These are phyloP conservation scores for Piprites chloris DNA, from an alignment of 2,113 vertebrate species.

Conservation along the genomic window DNA sequence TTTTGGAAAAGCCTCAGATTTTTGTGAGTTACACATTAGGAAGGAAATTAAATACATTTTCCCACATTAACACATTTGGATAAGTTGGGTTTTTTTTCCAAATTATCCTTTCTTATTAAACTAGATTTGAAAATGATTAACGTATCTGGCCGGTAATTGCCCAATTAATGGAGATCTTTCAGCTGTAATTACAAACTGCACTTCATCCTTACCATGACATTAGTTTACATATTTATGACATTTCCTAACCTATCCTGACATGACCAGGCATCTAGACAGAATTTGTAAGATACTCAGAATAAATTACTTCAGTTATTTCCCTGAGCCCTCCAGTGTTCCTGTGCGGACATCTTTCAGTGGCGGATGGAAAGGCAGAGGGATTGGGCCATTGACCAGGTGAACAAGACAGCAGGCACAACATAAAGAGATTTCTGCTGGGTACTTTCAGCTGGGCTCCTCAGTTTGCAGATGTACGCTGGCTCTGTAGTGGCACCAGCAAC, in stretches of 20 bases:
- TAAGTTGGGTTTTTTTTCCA: neutral
- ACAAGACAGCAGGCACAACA: neutral
- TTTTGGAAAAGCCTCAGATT: neutral
- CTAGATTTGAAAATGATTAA: neutral
- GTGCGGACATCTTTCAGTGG: neutral
- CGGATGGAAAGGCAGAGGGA: neutral
- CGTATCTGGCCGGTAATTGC: neutral
- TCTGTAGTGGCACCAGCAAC: rapidly evolving
- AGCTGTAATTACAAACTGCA: neutral
- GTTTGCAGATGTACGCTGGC: neutral
- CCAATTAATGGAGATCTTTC: neutral
- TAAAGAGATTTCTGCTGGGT: neutral
- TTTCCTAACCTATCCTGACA: neutral
- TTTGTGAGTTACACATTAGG: neutral
- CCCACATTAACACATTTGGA: neutral
- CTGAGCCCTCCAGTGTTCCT: neutral
- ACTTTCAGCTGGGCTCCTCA: rapidly evolving
- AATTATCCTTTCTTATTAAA: neutral
- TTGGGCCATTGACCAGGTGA: neutral
- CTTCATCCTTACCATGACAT: neutral
- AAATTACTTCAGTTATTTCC: neutral
- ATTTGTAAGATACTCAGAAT: neutral
- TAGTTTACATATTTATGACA: neutral
- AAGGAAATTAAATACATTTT: neutral
- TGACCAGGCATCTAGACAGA: neutral